Conservation (phyloP, 2,797 vertebrate genomes). For the Centroberyx gerrardi region DNA sequence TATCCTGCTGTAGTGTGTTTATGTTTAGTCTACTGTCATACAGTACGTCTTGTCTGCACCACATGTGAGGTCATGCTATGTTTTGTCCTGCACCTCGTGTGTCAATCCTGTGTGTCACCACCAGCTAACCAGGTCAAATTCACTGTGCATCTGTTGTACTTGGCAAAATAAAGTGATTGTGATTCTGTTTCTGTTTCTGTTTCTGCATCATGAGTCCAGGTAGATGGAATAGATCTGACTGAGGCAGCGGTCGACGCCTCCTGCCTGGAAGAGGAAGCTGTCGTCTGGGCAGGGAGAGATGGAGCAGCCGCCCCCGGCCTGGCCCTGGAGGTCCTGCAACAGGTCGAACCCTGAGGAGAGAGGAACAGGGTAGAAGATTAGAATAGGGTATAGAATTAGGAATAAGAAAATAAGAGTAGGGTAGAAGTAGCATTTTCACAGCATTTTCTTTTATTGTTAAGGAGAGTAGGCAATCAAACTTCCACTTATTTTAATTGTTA, state of each 20-base stretch:
- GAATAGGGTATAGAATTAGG: no score
- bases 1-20: no score
- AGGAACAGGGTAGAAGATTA: background rate
- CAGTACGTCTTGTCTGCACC: no score
- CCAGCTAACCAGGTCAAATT: no score
- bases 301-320: constrained; percentile 65
- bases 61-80: no score
- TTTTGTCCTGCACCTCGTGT: no score
- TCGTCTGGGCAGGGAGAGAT: constrained; percentile 75
- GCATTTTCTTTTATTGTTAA: background rate
- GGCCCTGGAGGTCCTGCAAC: constrained; percentile 80
- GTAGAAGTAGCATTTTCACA: background rate
- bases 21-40: no score
- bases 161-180: background rate
- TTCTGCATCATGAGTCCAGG: constrained; percentile 75
- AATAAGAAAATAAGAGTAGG: background rate
- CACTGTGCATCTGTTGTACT: background rate
- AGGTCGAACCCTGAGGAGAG: constrained; percentile 72
- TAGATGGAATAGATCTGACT: constrained; percentile 81
- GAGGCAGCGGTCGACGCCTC: constrained; percentile 78
- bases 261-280: constrained; percentile 79
- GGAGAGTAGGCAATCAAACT: background rate
- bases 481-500: background rate
- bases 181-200: background rate
- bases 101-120: no score